phyloP scores from a whole-genome alignment of 1,140 invertebrate genomes.

The Drosophila tristis region DNA sequence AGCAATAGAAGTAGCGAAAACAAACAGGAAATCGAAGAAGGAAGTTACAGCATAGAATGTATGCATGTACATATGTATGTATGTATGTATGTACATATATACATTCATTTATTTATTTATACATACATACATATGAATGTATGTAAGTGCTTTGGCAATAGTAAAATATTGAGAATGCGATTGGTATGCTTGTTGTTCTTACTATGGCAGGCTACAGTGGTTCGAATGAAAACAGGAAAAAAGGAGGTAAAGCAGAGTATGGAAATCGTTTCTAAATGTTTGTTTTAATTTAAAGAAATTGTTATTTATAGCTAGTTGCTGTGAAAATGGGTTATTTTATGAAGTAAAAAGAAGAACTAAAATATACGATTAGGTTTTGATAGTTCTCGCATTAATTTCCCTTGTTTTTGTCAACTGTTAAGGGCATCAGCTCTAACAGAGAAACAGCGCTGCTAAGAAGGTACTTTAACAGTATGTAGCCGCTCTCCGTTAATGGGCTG shows the following conservation, averaged over 20 bases:
- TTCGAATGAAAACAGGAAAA: background rate
- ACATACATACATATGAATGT: constrained; percentile 5
- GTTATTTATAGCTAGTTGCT: too few relatives aligned
- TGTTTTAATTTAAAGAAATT: too few relatives aligned
- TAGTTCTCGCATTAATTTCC: too few relatives aligned
- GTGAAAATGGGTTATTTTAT: too few relatives aligned
- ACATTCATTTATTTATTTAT: constrained; percentile 8
- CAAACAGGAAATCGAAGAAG: constrained; percentile 67
- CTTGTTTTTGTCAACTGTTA: too few relatives aligned
- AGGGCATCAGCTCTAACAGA: too few relatives aligned
- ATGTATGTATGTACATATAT: constrained; percentile 22
- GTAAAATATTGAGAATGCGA: constrained; percentile 51
- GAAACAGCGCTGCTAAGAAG: too few relatives aligned
- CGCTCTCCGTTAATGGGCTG: too few relatives aligned
- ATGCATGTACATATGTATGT: constrained; percentile 6
- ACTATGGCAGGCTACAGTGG: constrained; percentile 11
- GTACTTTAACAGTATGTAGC: too few relatives aligned
- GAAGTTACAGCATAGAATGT: constrained; percentile 43
- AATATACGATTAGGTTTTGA: too few relatives aligned
- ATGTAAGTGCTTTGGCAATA: constrained; percentile 32
- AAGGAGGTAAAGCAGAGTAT: background rate
- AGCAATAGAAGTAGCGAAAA: constrained; percentile 11
- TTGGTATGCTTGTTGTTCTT: constrained; percentile 30
- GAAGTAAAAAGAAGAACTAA: too few relatives aligned
- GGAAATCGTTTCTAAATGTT: too few relatives aligned